phyloP scores from a whole-genome alignment of 53 echinoderm and acorn worm species.

The Crossaster papposus region DNA sequence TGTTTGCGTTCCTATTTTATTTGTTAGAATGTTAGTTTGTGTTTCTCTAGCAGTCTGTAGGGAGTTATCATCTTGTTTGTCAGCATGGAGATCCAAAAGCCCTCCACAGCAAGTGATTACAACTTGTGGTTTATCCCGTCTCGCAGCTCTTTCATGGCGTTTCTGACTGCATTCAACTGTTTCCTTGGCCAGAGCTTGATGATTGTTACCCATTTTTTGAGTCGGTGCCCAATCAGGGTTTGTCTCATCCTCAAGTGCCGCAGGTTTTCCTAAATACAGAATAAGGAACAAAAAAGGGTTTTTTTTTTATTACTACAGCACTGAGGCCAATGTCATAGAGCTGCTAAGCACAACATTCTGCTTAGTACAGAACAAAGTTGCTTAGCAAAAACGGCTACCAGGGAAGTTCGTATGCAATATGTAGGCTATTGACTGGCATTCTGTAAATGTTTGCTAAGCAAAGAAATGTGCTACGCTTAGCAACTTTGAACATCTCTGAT shows the following conservation, averaged over 20 bases:
- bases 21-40: conserved; percentile 23
- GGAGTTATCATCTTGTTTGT: neutral
- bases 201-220: conserved; percentile 1
- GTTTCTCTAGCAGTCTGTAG: neutral
- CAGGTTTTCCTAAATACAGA: conserved; percentile 19
- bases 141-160: conserved; percentile 2
- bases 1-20: conserved; percentile 10
- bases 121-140: neutral
- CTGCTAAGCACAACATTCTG: too few relatives aligned
- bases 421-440: too few relatives aligned
- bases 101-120: neutral
- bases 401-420: too few relatives aligned
- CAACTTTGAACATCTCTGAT: too few relatives aligned
- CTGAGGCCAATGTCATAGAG: too few relatives aligned
- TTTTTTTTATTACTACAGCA: neutral
- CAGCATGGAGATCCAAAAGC: neutral
- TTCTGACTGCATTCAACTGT: neutral
- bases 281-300: neutral
- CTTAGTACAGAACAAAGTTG: too few relatives aligned
- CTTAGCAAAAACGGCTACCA: too few relatives aligned
- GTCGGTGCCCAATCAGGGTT: conserved; percentile 32
- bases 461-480: too few relatives aligned
- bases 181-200: neutral
- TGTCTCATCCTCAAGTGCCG: conserved; percentile 18
- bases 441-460: too few relatives aligned